These are phyloP conservation scores for Gisinianus flammeolus DNA, from an alignment of 2,888 invertebrate species.

Conservation along the genomic window DNA sequence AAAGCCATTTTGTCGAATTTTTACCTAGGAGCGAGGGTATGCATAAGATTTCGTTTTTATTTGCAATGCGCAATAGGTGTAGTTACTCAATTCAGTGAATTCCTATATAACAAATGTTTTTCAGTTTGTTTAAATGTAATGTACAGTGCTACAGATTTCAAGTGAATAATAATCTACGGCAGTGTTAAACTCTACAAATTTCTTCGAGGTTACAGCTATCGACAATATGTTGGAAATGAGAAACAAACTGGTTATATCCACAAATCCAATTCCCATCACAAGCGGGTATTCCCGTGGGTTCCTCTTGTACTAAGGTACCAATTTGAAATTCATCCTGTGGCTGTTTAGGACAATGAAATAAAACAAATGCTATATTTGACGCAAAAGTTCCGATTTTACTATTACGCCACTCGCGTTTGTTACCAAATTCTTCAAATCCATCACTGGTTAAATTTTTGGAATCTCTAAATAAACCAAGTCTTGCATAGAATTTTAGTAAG, in stretches of 20 bases:
- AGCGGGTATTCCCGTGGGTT: constrained; percentile 70
- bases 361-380: constrained; percentile 66
- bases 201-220: constrained; percentile 71
- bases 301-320: constrained; percentile 68
- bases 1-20: too few species aligned
- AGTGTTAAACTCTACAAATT: constrained; percentile 68
- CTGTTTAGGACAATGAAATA: constrained; percentile 56
- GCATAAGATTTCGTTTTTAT: too few species aligned
- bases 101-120: too few species aligned
- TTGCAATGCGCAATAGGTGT: too few species aligned
- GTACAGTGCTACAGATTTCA: too few species aligned
- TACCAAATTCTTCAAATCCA: constrained; percentile 59
- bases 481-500: constrained; percentile 74
- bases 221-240: constrained; percentile 68
- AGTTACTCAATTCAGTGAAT: too few species aligned
- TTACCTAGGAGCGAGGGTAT: too few species aligned
- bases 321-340: constrained; percentile 67
- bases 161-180: too few species aligned
- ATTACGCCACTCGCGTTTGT: constrained; percentile 66
- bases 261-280: constrained; percentile 72
- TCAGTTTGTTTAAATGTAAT: too few species aligned
- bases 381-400: constrained; percentile 77
- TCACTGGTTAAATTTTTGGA: constrained; percentile 67
- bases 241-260: constrained; percentile 67
- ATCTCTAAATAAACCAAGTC: constrained; percentile 76